These are phyloP conservation scores for Zaprionus davidi DNA, from an alignment of 1,140 invertebrate species.

Conservation along the genomic window DNA sequence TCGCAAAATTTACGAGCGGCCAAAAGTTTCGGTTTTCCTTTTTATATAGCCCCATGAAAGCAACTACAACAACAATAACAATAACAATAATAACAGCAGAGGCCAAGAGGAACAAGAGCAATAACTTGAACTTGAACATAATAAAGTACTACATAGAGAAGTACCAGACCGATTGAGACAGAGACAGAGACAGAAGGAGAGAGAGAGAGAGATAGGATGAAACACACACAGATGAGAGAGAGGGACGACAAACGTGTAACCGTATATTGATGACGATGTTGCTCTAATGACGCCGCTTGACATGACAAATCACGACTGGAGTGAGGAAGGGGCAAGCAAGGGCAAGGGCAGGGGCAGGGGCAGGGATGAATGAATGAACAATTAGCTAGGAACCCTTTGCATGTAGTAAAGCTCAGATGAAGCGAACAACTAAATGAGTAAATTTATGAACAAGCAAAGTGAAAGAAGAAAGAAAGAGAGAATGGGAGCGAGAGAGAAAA, in stretches of 20 bases:
- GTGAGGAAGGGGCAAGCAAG: neutral
- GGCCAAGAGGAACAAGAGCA: slow-evolving; percentile 21
- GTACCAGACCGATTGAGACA: neutral
- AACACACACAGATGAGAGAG: no score
- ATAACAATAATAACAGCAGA: slow-evolving; percentile 18
- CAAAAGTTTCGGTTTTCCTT: slow-evolving; percentile 66
- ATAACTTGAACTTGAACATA: slow-evolving; percentile 48
- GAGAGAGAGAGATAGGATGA: neutral
- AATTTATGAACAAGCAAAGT: slow-evolving; percentile 3
- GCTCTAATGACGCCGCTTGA: slow-evolving; percentile 42
- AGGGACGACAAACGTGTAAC: slow-evolving; percentile 32
- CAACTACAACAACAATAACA: slow-evolving; percentile 33
- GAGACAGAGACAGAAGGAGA: neutral
- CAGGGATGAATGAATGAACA: slow-evolving; percentile 24
- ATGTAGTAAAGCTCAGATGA: neutral
- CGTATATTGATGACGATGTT: slow-evolving; percentile 44
- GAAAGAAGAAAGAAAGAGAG: neutral
- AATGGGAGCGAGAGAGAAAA: neutral
- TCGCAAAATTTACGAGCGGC: slow-evolving; percentile 77
- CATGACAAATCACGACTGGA: slow-evolving; percentile 35
- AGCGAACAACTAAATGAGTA: neutral
- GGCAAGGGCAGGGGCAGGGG: neutral
- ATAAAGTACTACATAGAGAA: slow-evolving; percentile 44
- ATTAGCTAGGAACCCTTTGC: slow-evolving; percentile 18
- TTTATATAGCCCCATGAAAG: slow-evolving; percentile 40